Conservation (phyloP, 23 tunicate species). For the Styela clava region DNA sequence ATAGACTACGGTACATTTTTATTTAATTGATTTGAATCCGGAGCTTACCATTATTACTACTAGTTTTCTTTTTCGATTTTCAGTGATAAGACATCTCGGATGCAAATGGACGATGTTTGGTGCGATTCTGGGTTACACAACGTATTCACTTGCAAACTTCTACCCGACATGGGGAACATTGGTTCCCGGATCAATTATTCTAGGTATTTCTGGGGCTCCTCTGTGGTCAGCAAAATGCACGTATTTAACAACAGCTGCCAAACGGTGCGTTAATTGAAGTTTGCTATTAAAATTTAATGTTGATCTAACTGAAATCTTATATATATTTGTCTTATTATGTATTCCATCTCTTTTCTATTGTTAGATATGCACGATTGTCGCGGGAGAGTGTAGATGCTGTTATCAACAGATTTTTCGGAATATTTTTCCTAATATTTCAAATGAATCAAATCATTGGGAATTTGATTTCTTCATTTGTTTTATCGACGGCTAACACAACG, state of each 20-base stretch:
- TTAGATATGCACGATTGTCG: slow-evolving; percentile 60
- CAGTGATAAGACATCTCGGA: slow-evolving; percentile 75
- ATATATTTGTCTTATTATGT: too few relatives aligned
- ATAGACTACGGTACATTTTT: too few relatives aligned
- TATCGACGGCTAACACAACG: slow-evolving; percentile 48
- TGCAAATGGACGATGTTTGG: slow-evolving; percentile 90
- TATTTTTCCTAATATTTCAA: slow-evolving; percentile 90
- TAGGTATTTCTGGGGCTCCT: slow-evolving; percentile 93
- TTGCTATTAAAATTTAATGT: too few relatives aligned
- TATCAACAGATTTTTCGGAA: slow-evolving; percentile 90
- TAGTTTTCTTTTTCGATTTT: too few relatives aligned
- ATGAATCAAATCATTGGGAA: slow-evolving; percentile 78
- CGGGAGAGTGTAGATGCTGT: slow-evolving; percentile 60
- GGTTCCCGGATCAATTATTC: slow-evolving; percentile 81
- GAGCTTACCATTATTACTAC: too few relatives aligned
- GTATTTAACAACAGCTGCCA: slow-evolving; percentile 75
- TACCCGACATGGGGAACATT: slow-evolving; percentile 95
- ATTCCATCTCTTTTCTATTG: too few relatives aligned
- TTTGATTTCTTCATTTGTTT: slow-evolving; percentile 77
- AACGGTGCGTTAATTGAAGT: slow-evolving; percentile 62
- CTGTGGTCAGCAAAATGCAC: slow-evolving; percentile 96
- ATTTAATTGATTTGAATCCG: too few relatives aligned
- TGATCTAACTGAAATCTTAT: too few relatives aligned
- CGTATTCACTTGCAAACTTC: slow-evolving; percentile 81
- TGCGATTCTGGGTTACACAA: slow-evolving; percentile 77